Evolutionary conservation across 1,140 invertebrate species (phyloP), one percentile per base, ranked within the genome.

Genomic region (Procambarus clarkii): DNA sequence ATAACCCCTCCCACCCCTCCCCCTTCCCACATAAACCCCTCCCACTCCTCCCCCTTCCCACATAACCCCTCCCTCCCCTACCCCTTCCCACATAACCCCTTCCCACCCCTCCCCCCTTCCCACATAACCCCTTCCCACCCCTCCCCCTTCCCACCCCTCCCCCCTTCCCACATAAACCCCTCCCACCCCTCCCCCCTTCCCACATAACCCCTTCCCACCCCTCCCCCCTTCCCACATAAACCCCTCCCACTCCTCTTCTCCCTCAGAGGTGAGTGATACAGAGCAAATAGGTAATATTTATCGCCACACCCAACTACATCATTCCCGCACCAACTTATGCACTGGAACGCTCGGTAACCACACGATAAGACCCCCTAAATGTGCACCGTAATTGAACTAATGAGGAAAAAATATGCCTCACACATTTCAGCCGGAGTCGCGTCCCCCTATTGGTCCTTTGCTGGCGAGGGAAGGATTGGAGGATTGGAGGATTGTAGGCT

Each of bases 391-490:
- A 58, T 74, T 86, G 84, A 86, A 50, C 84, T 86, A 86, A 86
- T 86, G 84, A 86, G 71, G 71, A 58, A 86, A 86, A 86, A 86
- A 86, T 86, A 86, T 86, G 71, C 84, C 84, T 86, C 77, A 48
- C 76, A 77, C 74, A 77, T 77, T 86, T 86, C 69, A 44, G 74
- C 69, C 69, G 24, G n/a, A 74, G 69, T 21, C 34, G 69, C 24
- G 34, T 74, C 69, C n/a, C n/a, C 24, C 5, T 21, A 11, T 11
- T 34, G n/a, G 69, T 74, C 69, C 24, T 5, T n/a, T 74, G 21
- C 3, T 5, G 2, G 69, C 0, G n/a, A 34, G 69, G 8, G 8
- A 71, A 34, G 44, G 21, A n/a, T n/a, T n/a, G n/a, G 21, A 21
- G 13, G 64, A 69, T 18, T 69, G 64, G 64, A 69, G 64, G 64